Evolutionary conservation across 2,888 invertebrate species (phyloP), one percentile per base, ranked within the genome.

Genomic region (Ommatoiulus sabulosus): DNA sequence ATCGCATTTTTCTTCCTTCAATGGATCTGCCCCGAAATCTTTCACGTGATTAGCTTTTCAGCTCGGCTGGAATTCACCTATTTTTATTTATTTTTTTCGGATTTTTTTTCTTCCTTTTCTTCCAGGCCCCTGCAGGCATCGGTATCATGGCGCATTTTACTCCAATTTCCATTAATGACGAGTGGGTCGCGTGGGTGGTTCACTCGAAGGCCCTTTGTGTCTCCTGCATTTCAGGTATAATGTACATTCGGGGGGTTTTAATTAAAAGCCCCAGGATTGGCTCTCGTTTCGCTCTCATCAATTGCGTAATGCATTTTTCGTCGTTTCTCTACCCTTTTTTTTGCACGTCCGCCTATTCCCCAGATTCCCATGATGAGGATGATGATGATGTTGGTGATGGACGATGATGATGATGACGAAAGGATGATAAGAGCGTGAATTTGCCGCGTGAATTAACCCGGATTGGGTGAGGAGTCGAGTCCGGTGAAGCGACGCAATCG

Each of bases 281-380:
- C 80, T 35, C 80, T 80, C 35, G 80, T 80, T 63, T 63, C 63
- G 20, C 63, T 35, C 44, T 85, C 85, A n/a, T 85, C 85, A 85
- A 85, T 86, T 86, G 86, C 24, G 46, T 86, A 86, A 86, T 80
- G 80, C 80, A 80, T 35, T 80, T 80, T 35, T 80, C 12, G 80
- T 80, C 35, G 24, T 86, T 86, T 86, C 24, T 86, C n/a, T 86
- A 86, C 48, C 46, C 86, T 44, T 86, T 46, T 86, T 20, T 46
- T 86, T 20, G 20, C 86, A 86, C 80, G 86, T 48, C 86, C 86
- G 86, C 86, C 86, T 46, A 86, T 17, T 86, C 86, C 86, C 86
- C 44, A 48, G 86, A 86, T 86, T 86, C 46, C 86, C 44, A 44
- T 86, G 86, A 85, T 85, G 43, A 85, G 4, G 84, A 5, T 15